Percentiles rank a stretch among this genome's conserved stretches.
These are phyloP conservation scores for Anhinga anhinga DNA, from an alignment of 2,113 vertebrate genomes.

Conservation along the genomic window DNA sequence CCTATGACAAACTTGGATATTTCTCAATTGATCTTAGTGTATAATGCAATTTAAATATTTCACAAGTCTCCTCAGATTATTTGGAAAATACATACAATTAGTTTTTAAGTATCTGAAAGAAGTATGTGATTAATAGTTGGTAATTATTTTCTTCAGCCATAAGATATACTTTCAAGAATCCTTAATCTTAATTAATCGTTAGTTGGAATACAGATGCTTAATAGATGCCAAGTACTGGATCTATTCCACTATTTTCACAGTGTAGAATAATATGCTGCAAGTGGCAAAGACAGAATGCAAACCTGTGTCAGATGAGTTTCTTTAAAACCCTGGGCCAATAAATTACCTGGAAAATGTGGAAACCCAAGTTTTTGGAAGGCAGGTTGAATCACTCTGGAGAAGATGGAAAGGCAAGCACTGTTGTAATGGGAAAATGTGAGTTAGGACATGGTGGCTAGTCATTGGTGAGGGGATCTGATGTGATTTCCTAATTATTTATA, in stretches of 20 bases:
- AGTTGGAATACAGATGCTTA: conserved; percentile 27
- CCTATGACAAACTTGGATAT: neutral
- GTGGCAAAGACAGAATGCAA: neutral
- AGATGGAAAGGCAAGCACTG: neutral
- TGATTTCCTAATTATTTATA: neutral
- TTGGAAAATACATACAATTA: conserved; percentile 30
- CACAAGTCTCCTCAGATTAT: neutral
- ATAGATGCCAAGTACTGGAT: conserved; percentile 44
- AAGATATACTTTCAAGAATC: conserved; percentile 28
- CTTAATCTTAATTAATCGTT: conserved; percentile 55
- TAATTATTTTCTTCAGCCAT: conserved; percentile 37
- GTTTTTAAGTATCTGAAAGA: conserved; percentile 38
- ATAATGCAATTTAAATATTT: conserved; percentile 13
- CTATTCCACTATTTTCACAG: neutral
- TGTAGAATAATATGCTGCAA: neutral
- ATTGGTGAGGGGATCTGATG: neutral
- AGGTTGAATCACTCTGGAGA: neutral
- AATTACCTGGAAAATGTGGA: neutral
- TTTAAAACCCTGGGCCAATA: neutral
- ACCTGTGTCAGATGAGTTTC: neutral
- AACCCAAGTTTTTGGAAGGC: neutral
- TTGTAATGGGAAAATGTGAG: neutral
- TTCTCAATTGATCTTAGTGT: neutral
- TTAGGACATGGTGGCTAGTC: neutral
- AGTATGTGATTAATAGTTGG: conserved; percentile 16